phyloP scores from a whole-genome alignment of 2,888 invertebrate species.

The Chymomyza caudatula region DNA sequence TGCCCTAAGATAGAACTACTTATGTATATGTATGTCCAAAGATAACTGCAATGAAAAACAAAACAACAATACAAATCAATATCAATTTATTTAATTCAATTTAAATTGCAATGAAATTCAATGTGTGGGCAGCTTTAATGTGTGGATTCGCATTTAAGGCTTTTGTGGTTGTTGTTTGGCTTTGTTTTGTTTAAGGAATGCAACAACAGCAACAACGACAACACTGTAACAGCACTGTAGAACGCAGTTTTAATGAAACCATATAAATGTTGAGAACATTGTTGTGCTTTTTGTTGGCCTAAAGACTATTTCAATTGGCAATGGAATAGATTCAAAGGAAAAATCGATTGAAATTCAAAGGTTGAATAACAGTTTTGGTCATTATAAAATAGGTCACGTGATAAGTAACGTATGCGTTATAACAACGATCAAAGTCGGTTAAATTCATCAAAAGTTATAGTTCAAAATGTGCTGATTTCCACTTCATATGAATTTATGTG shows the following conservation, averaged over 20 bases:
- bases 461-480: too few relatives aligned
- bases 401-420: too few relatives aligned
- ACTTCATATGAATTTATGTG: too few relatives aligned
- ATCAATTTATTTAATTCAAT: slow-evolving; percentile 67
- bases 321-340: slow-evolving; percentile 5
- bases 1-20: slow-evolving; percentile 11
- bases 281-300: slow-evolving; percentile 16
- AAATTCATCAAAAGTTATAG: too few relatives aligned
- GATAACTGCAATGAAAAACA: slow-evolving; percentile 54
- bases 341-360: slow-evolving; percentile 53
- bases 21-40: slow-evolving; percentile 40
- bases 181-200: background rate
- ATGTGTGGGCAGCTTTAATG: background rate
- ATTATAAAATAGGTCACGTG: background rate
- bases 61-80: slow-evolving; percentile 34
- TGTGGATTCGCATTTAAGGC: background rate
- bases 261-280: slow-evolving; percentile 38
- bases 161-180: background rate
- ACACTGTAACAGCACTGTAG: background rate
- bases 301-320: background rate
- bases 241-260: slow-evolving; percentile 50
- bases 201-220: background rate
- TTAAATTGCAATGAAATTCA: slow-evolving; percentile 46
- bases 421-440: too few relatives aligned
- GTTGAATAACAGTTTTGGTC: background rate